Evolutionary conservation across 2,797 vertebrate species (phyloP), one percentile per base, ranked within the genome.

Genomic region (Phataginus tetradactyla): DNA sequence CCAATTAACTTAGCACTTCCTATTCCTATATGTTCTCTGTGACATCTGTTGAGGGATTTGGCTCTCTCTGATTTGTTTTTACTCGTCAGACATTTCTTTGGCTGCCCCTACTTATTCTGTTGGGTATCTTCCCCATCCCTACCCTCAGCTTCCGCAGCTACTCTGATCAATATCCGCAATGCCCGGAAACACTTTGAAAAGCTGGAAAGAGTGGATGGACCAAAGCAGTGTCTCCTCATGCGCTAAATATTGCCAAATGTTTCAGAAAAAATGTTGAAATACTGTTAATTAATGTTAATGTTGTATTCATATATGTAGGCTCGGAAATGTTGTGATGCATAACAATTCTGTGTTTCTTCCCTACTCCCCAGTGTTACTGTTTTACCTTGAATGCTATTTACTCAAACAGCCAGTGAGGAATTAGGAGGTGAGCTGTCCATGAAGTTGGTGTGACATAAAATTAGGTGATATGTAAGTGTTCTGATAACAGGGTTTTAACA

Each of bases 121-220:
- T 95, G 94, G 87, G 11, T 98, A 37, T 97, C 59, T 97, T 39
- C 57, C 49, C 94, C 37, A 88, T 55, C 69, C 78, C 69, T 13
- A 49, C 53, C 97, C 89, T 94, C 92, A 99, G 99, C 99, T 53
- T 99, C 99, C 84, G 99, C 99, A 74, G 99, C 99, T 84, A 99
- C 99, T 34, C 99, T 99, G 98, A 99, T 99, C 99, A 99, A 99
- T 98, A 99, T 99, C 98, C 99, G 99, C 85, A 99, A 99, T 90
- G 99, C 99, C 98, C 99, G 99, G 98, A 99, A 99, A 98, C 99
- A 99, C 99, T 99, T 99, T 97, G 99, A 99, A 99, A 99, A 99
- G 99, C 99, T 99, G 99, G 99, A 99, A 98, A 98, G 99, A 83
- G 99, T 99, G 98, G 99, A 99, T 63, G 99, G 99, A 97, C 99